These are phyloP conservation scores for Pachliopta kotzebuea DNA, from an alignment of 2,888 invertebrate species.

Conservation along the genomic window DNA sequence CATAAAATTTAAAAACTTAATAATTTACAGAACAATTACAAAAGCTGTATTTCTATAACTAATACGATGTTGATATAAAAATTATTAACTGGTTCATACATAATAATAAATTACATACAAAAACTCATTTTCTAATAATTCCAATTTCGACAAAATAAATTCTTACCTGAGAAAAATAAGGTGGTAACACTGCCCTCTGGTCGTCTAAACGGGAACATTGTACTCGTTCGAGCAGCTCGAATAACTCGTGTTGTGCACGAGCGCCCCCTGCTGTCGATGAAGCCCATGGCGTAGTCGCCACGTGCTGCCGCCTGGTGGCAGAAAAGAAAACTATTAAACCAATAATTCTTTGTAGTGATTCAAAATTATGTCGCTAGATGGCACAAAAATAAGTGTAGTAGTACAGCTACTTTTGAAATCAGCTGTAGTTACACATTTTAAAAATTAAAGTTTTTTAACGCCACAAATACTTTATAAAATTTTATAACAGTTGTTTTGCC, in stretches of 20 bases:
- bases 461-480: no score
- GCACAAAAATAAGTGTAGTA: slow-evolving; percentile 26
- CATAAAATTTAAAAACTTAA: no score
- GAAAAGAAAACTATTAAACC: slow-evolving; percentile 40
- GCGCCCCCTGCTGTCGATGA: slow-evolving; percentile 74
- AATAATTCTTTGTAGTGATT: neutral
- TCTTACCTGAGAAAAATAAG: slow-evolving; percentile 93
- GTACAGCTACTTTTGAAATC: no score
- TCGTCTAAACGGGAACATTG: slow-evolving; percentile 97
- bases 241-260: slow-evolving; percentile 87
- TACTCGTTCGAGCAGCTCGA: slow-evolving; percentile 95
- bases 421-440: no score
- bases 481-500: no score
- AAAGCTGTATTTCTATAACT: no score
- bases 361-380: slow-evolving; percentile 38
- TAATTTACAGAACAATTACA: no score
- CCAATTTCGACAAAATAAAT: neutral
- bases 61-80: no score
- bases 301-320: slow-evolving; percentile 84
- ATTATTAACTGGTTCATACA: no score
- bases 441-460: no score
- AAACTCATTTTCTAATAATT: no score
- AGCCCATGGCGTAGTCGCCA: slow-evolving; percentile 78
- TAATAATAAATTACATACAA: no score
- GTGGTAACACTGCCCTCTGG: slow-evolving; percentile 97